Percentiles rank a stretch among this genome's conserved stretches.
Conservation (phyloP, 2,797 vertebrate genomes). For the Phrynocephalus vlangalii region DNA sequence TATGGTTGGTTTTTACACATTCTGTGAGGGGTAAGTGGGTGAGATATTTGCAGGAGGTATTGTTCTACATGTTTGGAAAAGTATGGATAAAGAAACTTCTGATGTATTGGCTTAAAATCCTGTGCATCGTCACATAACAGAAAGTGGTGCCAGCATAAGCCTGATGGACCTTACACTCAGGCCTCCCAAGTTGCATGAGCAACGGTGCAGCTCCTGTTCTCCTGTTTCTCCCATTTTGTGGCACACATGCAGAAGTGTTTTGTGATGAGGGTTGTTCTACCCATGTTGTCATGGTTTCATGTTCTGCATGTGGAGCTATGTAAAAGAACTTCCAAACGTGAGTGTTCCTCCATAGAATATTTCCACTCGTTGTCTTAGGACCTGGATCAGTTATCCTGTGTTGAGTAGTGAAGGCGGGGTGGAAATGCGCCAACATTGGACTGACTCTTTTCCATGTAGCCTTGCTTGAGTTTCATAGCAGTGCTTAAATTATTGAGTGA, state of each 20-base stretch:
- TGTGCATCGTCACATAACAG: too few species aligned
- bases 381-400: constrained; percentile 1
- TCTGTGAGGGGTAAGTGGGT: not conserved
- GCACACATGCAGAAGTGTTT: not conserved
- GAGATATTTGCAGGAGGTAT: constrained; percentile 5
- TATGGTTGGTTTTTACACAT: not conserved
- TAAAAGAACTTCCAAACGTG: not conserved
- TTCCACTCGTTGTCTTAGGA: not conserved
- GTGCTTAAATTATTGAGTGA: constrained; percentile 66
- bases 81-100: constrained; percentile 26
- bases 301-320: not conserved
- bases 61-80: constrained; percentile 28
- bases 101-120: too few species aligned
- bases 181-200: too few species aligned
- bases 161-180: too few species aligned
- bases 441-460: constrained; percentile 38
- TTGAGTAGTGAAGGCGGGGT: not conserved
- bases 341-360: not conserved
- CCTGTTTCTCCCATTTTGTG: too few species aligned
- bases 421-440: not conserved
- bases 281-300: not conserved
- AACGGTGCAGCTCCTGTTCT: too few species aligned
- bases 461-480: constrained; percentile 24
- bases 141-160: too few species aligned
- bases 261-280: constrained; percentile 3